These are phyloP conservation scores for Nomada hirtipes DNA, from an alignment of 2,888 invertebrate species.

Conservation along the genomic window DNA sequence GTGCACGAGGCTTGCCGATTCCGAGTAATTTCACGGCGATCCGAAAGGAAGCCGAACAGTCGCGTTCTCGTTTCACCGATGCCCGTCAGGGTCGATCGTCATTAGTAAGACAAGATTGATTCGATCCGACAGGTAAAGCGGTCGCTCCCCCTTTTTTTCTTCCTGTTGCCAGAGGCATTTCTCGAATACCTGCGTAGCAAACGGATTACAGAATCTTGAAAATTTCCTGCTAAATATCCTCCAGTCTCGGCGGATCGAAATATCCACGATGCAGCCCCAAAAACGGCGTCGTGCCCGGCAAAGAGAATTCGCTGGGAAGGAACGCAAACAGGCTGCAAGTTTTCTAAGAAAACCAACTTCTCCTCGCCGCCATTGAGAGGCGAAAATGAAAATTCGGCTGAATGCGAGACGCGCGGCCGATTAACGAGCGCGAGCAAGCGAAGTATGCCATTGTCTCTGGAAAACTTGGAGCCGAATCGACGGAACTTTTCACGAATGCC, in stretches of 20 bases:
- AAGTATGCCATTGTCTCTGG: slow-evolving; percentile 63
- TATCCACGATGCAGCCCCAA: background rate
- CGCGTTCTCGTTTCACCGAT: slow-evolving; percentile 16
- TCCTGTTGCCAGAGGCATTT: background rate
- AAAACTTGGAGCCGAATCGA: slow-evolving; percentile 60
- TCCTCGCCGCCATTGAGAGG: slow-evolving; percentile 22
- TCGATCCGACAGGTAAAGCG: slow-evolving; percentile 37
- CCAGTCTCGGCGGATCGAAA: background rate
- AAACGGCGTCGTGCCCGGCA: slow-evolving; percentile 26
- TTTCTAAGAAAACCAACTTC: slow-evolving; percentile 34
- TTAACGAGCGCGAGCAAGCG: slow-evolving; percentile 63
- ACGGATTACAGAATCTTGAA: background rate
- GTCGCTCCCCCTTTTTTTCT: background rate
- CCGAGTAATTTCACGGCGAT: slow-evolving; percentile 44
- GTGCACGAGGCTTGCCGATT: slow-evolving; percentile 51
- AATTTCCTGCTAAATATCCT: slow-evolving; percentile 8
- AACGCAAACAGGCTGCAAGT: background rate
- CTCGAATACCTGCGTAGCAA: too few species aligned
- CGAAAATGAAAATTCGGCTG: slow-evolving; percentile 58
- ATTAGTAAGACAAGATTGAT: slow-evolving; percentile 42
- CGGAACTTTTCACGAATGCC: slow-evolving; percentile 68
- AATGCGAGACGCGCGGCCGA: slow-evolving; percentile 55
- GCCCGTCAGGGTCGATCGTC: slow-evolving; percentile 33
- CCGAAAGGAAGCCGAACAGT: slow-evolving; percentile 38
- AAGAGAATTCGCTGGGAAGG: slow-evolving; percentile 14